A percentile compares a stretch with the other conserved stretches of the same genome.
phyloP scores from a whole-genome alignment of 2,888 invertebrate species.

The Anagyrus pseudococci region DNA sequence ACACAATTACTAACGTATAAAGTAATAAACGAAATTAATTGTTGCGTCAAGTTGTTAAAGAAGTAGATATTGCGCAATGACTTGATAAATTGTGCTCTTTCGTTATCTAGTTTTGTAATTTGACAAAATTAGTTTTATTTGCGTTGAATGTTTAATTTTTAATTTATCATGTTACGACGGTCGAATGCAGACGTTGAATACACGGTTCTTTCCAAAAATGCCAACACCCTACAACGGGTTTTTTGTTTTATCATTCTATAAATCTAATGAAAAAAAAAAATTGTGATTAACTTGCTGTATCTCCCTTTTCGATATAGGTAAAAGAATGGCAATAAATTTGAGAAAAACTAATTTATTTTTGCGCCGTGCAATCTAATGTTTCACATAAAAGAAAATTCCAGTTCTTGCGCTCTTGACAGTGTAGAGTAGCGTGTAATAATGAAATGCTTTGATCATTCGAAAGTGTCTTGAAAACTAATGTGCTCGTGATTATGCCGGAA shows the following conservation, averaged over 20 bases:
- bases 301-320: constrained; percentile 1
- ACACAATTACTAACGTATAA: too few relatives aligned
- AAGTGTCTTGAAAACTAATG: constrained; percentile 38
- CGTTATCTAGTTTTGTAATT: constrained; percentile 30
- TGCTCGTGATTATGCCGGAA: constrained; percentile 36
- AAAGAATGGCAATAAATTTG: background rate
- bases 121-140: constrained; percentile 25
- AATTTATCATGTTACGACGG: constrained; percentile 8
- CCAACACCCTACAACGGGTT: too few relatives aligned
- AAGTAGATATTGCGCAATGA: constrained; percentile 5
- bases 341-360: constrained; percentile 10
- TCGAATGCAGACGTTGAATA: constrained; percentile 11
- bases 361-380: constrained; percentile 36
- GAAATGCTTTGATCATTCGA: constrained; percentile 38
- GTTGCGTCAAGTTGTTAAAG: constrained; percentile 9
- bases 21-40: constrained; percentile 22
- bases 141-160: constrained; percentile 14
- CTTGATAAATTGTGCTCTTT: constrained; percentile 17
- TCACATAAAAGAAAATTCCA: constrained; percentile 17
- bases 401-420: constrained; percentile 27
- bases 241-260: background rate
- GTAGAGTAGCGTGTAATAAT: constrained; percentile 10
- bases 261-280: background rate
- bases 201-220: too few relatives aligned
- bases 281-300: constrained; percentile 29